Percentiles rank a stretch among this genome's conserved stretches.
Conservation (phyloP, 2,113 vertebrate genomes). For the Equus quagga region DNA sequence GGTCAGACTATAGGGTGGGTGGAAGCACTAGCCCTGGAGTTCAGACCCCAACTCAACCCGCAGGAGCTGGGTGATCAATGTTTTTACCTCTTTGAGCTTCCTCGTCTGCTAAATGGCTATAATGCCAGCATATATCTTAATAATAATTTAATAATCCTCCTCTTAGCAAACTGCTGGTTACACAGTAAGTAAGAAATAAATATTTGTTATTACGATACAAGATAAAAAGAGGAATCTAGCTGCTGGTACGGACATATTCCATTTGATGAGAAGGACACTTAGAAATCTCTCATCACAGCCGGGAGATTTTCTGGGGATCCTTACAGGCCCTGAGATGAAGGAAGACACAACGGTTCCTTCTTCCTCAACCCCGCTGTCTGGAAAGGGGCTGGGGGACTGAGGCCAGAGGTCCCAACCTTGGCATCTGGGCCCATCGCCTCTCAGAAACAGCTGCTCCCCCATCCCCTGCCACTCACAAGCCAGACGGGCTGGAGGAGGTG, state of each 20-base stretch:
- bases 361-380: not conserved
- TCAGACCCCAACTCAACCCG: not conserved
- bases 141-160: not conserved
- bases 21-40: not conserved
- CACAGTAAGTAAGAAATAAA: not conserved
- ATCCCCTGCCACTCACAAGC: conserved; percentile 16
- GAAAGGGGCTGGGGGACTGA: not conserved
- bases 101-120: not conserved
- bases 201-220: not conserved
- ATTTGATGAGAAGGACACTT: not conserved
- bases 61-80: not conserved
- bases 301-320: not conserved
- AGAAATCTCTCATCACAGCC: not conserved
- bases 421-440: conserved; percentile 36
- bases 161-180: not conserved
- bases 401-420: not conserved
- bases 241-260: not conserved
- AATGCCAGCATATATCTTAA: not conserved
- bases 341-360: not conserved
- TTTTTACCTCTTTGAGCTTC: not conserved
- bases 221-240: not conserved
- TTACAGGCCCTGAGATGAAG: not conserved
- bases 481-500: not conserved
- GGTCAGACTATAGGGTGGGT: not conserved
- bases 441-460: conserved; percentile 62